phyloP scores from a whole-genome alignment of 2,113 vertebrate species.

The Parus major region DNA sequence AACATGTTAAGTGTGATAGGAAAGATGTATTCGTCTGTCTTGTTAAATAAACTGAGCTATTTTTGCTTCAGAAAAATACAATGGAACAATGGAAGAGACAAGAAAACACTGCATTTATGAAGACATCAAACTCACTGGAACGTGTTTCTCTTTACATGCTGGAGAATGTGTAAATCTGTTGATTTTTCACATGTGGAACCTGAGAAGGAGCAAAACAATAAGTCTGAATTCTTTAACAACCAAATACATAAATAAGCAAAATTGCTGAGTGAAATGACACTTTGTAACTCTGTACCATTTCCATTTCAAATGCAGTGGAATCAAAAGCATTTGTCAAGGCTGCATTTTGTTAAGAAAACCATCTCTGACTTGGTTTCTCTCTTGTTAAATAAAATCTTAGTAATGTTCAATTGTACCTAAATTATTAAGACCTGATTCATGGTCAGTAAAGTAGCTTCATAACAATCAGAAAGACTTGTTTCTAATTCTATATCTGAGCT shows the following conservation, averaged over 20 bases:
- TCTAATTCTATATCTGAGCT: not conserved
- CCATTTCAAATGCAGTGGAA: not conserved
- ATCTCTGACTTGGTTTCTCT: not conserved
- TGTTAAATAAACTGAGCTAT: not conserved
- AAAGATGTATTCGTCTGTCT: not conserved
- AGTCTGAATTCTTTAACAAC: not conserved
- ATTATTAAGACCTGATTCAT: not conserved
- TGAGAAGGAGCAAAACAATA: not conserved
- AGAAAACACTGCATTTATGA: not conserved
- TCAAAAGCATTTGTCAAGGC: not conserved
- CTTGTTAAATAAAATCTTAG: not conserved
- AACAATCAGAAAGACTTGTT: not conserved
- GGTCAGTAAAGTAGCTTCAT: not conserved
- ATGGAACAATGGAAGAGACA: not conserved
- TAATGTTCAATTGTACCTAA: not conserved
- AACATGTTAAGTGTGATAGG: not conserved
- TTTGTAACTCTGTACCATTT: not conserved
- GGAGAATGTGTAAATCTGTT: not conserved
- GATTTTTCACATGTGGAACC: not conserved
- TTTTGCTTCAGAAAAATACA: not conserved
- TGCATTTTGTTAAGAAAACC: not conserved
- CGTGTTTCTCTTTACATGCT: not conserved
- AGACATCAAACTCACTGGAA: not conserved
- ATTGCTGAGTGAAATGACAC: not conserved
- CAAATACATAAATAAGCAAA: not conserved